These are phyloP conservation scores for Caenorhabditis sulstoni DNA, from an alignment of 2,888 invertebrate species.

Conservation along the genomic window DNA sequence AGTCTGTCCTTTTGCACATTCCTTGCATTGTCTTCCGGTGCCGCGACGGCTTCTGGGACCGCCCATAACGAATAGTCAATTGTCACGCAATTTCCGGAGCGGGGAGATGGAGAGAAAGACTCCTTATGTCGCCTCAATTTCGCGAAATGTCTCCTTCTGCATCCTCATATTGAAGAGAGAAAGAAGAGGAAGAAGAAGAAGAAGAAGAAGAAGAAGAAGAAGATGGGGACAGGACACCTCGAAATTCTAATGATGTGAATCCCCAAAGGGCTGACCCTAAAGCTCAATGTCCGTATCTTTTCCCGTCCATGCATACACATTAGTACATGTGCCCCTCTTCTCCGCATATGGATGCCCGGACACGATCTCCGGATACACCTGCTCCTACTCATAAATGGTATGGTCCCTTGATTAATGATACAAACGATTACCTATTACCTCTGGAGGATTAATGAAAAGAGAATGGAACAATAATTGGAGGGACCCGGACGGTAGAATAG, in stretches of 20 bases:
- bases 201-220: constrained; percentile 8
- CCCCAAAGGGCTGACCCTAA: constrained; percentile 41
- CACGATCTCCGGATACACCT: constrained; percentile 14
- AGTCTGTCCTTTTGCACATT: constrained; percentile 31
- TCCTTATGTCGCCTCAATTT: constrained; percentile 51
- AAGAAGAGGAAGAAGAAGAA: constrained; percentile 6
- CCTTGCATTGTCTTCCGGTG: constrained; percentile 13
- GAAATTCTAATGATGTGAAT: constrained; percentile 62
- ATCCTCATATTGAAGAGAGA: constrained; percentile 2
- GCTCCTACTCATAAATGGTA: constrained; percentile 37
- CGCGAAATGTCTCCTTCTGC: constrained; percentile 21
- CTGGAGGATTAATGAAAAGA: constrained; percentile 41
- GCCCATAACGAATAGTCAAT: constrained; percentile 54
- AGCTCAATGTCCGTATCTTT: constrained; percentile 16
- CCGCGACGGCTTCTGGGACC: constrained; percentile 7
- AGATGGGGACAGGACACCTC: constrained; percentile 31
- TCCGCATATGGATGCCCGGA: background rate
- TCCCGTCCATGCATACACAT: constrained; percentile 14
- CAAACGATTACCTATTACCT: constrained; percentile 29
- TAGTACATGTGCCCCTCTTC: background rate
- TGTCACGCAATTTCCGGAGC: constrained; percentile 60
- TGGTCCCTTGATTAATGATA: constrained; percentile 54
- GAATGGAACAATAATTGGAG: constrained; percentile 18
- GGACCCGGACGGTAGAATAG: background rate
- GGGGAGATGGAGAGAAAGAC: background rate